These are phyloP conservation scores for Trididemnum clinides DNA, from an alignment of 23 tunicate species.

Conservation along the genomic window DNA sequence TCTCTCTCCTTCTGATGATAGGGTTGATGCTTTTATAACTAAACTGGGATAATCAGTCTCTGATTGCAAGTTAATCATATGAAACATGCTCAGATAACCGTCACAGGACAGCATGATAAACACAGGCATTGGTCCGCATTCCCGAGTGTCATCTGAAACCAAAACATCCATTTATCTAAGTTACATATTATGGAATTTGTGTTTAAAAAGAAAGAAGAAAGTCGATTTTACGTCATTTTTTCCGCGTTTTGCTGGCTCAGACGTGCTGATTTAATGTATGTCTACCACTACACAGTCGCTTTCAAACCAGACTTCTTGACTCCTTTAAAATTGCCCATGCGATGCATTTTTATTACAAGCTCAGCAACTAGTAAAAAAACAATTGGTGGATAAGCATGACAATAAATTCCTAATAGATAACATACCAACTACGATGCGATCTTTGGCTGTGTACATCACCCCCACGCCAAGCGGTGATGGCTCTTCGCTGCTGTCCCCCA, in stretches of 20 bases:
- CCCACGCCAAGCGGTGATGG: conserved; percentile 67
- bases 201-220: too few relatives aligned
- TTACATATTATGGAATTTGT: too few relatives aligned
- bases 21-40: not conserved
- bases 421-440: conserved; percentile 59
- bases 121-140: conserved; percentile 80
- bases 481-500: conserved; percentile 54
- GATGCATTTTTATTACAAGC: too few relatives aligned
- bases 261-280: too few relatives aligned
- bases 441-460: conserved; percentile 52
- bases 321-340: too few relatives aligned
- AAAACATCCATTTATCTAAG: too few relatives aligned
- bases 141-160: conserved; percentile 79
- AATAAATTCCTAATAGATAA: not conserved
- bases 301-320: too few relatives aligned
- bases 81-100: conserved; percentile 55
- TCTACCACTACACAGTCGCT: too few relatives aligned
- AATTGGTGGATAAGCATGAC: too few relatives aligned
- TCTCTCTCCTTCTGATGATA: conserved; percentile 62
- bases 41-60: conserved; percentile 59
- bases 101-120: conserved; percentile 55
- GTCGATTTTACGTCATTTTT: too few relatives aligned
- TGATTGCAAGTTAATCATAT: conserved; percentile 57
- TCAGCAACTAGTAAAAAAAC: too few relatives aligned
- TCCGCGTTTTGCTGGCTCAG: too few relatives aligned